Evolutionary conservation across 1,140 invertebrate genomes (phyloP).

Genomic region (Manduca sexta): DNA sequence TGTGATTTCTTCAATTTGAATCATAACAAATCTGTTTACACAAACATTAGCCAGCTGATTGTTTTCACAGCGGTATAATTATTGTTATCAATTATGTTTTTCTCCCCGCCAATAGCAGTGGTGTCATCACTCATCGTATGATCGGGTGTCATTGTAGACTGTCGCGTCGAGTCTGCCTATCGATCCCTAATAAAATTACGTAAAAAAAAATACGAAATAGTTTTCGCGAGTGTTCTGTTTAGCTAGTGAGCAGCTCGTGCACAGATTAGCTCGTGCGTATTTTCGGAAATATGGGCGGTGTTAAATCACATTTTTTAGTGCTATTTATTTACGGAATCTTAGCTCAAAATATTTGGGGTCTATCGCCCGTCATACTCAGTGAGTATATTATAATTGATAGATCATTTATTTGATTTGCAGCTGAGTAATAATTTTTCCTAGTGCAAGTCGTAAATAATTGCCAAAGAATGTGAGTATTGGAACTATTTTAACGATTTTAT

Average conservation of each 20-base stretch:
- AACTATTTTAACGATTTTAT: no score
- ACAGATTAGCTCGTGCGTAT: background rate
- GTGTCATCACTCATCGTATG: conserved; percentile 22
- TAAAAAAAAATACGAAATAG: conserved; percentile 11
- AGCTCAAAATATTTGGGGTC: conserved; percentile 40
- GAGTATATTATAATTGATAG: conserved; percentile 28
- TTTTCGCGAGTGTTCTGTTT: conserved; percentile 10
- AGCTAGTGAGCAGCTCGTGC: background rate
- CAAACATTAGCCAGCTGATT: conserved; percentile 22
- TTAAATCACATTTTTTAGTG: conserved; percentile 30
- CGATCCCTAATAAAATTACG: conserved; percentile 14
- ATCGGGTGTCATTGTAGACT: conserved; percentile 19
- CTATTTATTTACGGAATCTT: conserved; percentile 42
- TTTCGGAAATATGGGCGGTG: conserved; percentile 17
- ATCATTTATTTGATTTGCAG: background rate
- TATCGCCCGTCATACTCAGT: conserved; percentile 63
- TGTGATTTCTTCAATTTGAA: conserved; percentile 2
- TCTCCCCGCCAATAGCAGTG: conserved; percentile 15
- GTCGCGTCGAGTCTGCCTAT: background rate
- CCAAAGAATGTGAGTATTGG: no score
- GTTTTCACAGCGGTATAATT: conserved; percentile 9
- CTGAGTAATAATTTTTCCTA: no score
- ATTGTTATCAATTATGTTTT: conserved; percentile 33
- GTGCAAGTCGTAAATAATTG: no score
- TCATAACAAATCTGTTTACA: conserved; percentile 22